Percentiles rank a stretch among this genome's conserved stretches.
phyloP scores from a whole-genome alignment of 2,113 vertebrate genomes.

The Tiliqua scincoides region DNA sequence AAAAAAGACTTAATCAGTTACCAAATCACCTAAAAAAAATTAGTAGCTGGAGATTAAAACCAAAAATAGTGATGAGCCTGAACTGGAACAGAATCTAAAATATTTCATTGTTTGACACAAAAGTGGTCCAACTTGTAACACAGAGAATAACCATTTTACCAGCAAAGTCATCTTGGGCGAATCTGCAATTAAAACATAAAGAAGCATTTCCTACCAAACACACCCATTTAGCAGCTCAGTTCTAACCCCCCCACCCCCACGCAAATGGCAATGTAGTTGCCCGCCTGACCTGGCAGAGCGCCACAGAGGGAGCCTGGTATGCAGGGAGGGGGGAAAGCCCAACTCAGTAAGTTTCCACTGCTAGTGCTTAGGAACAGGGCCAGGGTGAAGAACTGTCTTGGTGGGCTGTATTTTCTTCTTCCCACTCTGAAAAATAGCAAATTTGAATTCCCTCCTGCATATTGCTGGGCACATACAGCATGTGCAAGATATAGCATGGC shows the following conservation, averaged over 20 bases:
- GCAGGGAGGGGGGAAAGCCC: rapidly evolving
- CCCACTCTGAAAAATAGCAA: not conserved
- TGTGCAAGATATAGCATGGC: rapidly evolving
- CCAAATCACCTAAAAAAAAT: too few species aligned
- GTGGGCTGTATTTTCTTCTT: rapidly evolving
- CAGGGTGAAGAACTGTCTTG: not conserved
- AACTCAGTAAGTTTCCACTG: not conserved
- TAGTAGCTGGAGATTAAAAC: too few species aligned
- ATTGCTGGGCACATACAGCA: rapidly evolving
- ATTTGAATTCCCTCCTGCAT: rapidly evolving
- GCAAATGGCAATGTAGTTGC: rapidly evolving
- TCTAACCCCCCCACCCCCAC: rapidly evolving
- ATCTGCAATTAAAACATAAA: not conserved
- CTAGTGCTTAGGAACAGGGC: not conserved
- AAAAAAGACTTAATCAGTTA: too few species aligned
- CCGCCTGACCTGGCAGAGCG: not conserved
- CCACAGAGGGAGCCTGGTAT: rapidly evolving
- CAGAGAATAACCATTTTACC: not conserved
- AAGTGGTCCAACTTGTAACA: not conserved
- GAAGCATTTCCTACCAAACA: not conserved
- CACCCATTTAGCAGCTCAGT: not conserved
- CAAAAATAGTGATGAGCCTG: too few species aligned
- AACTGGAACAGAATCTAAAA: too few species aligned
- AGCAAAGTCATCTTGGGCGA: not conserved
- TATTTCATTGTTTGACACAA: not conserved